phyloP scores from a whole-genome alignment of 1,140 invertebrate genomes.

The Pissodes strobi region DNA sequence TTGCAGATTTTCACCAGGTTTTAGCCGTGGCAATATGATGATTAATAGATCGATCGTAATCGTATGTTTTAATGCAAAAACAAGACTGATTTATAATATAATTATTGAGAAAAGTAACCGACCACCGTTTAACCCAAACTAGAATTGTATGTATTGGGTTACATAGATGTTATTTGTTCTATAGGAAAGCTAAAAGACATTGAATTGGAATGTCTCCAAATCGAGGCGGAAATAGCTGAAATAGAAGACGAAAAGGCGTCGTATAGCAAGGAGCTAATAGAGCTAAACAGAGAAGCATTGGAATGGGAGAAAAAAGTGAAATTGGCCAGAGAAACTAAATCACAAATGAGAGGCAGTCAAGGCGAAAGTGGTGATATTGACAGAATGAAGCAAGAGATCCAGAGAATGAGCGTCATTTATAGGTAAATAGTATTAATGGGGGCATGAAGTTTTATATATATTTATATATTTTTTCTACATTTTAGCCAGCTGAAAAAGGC shows the following conservation, averaged over 20 bases:
- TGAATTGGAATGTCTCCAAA: conserved; percentile 66
- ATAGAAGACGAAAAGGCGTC: conserved; percentile 68
- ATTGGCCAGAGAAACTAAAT: conserved; percentile 70
- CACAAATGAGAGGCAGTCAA: conserved; percentile 67
- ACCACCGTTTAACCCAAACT: too few relatives aligned
- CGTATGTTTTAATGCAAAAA: too few relatives aligned
- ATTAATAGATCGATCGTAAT: too few relatives aligned
- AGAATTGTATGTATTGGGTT: too few relatives aligned
- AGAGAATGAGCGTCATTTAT: conserved; percentile 73
- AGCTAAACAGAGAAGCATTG: conserved; percentile 68
- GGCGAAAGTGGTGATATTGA: conserved; percentile 70
- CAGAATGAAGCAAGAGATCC: conserved; percentile 78
- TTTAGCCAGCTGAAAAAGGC: conserved; percentile 70
- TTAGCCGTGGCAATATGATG: too few relatives aligned
- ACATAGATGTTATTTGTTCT: not conserved
- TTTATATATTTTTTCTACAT: not conserved
- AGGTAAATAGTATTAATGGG: conserved; percentile 18
- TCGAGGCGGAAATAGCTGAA: conserved; percentile 69
- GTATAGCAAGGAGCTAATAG: conserved; percentile 65
- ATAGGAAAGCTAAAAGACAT: conserved; percentile 59
- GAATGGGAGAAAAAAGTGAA: conserved; percentile 81
- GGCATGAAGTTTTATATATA: not conserved
- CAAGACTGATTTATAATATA: too few relatives aligned
- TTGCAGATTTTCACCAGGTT: too few relatives aligned
- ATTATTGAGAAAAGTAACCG: too few relatives aligned